These are phyloP conservation scores for Tetrapedia diversipes DNA, from an alignment of 2,888 invertebrate genomes.

Conservation along the genomic window DNA sequence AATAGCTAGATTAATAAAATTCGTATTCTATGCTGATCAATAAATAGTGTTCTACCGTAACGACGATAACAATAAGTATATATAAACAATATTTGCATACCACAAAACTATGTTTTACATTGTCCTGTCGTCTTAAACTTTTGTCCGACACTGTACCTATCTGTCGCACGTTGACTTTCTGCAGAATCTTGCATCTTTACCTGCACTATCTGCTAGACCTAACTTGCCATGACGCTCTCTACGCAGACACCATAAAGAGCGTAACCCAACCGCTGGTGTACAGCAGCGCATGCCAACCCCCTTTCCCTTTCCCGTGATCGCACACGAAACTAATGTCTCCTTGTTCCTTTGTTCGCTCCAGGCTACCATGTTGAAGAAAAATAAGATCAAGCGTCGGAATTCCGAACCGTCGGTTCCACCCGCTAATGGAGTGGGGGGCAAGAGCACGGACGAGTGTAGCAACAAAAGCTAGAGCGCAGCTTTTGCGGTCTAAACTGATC, in stretches of 20 bases:
- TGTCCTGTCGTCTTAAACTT: too few relatives aligned
- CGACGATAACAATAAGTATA: too few relatives aligned
- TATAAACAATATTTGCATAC: too few relatives aligned
- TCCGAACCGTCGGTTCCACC: constrained; percentile 91
- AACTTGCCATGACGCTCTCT: constrained; percentile 58
- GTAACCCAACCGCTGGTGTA: constrained; percentile 70
- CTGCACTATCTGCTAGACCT: constrained; percentile 67
- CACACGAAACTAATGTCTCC: constrained; percentile 80
- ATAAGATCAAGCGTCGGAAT: constrained; percentile 98
- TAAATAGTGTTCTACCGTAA: too few relatives aligned
- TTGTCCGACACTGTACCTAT: too few relatives aligned
- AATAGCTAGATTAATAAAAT: too few relatives aligned
- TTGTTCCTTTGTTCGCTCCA: constrained; percentile 84
- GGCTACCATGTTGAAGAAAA: constrained; percentile 99
- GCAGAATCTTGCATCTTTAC: constrained; percentile 66
- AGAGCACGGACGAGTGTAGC: constrained; percentile 86
- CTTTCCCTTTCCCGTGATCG: constrained; percentile 74
- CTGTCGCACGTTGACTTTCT: constrained; percentile 70
- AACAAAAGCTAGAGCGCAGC: constrained; percentile 77
- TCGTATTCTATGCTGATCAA: too few relatives aligned
- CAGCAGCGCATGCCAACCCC: constrained; percentile 80
- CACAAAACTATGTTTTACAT: too few relatives aligned
- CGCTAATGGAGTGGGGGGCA: constrained; percentile 89
- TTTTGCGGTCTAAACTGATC: constrained; percentile 75
- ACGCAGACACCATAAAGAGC: constrained; percentile 59